Evolutionary conservation across 2,888 invertebrate genomes (phyloP).

Genomic region (Drosophila testacea): DNA sequence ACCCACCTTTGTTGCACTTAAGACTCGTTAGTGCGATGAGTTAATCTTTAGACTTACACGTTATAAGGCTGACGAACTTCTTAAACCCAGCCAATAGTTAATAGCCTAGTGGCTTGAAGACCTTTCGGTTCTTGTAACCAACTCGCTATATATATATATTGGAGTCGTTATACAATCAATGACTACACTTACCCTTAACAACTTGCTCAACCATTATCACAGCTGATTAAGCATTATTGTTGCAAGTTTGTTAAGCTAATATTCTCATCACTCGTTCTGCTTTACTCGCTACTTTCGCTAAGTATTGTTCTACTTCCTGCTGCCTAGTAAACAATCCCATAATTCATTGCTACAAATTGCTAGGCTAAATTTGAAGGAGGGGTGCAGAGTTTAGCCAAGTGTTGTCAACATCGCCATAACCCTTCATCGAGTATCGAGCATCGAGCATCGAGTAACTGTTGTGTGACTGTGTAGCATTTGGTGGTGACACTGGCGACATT

Average conservation of each 20-base stretch:
- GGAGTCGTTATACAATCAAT: background rate
- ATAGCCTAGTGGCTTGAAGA: too few species aligned
- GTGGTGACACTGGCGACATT: conserved; percentile 53
- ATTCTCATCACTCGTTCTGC: background rate
- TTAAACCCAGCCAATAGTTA: too few species aligned
- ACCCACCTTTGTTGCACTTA: too few species aligned
- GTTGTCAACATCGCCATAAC: conserved; percentile 73
- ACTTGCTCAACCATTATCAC: background rate
- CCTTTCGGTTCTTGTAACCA: background rate
- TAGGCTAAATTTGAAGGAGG: conserved; percentile 4
- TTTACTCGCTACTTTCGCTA: conserved; percentile 11
- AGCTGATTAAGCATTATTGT: background rate
- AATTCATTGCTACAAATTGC: conserved; percentile 50
- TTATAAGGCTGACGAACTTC: background rate
- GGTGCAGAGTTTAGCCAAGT: conserved; percentile 36
- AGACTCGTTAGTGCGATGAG: background rate
- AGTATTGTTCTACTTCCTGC: conserved; percentile 22
- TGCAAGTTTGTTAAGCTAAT: background rate
- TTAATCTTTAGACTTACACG: too few species aligned
- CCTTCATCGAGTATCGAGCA: conserved; percentile 59
- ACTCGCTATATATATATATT: background rate
- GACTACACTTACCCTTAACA: background rate
- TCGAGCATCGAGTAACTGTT: conserved; percentile 10
- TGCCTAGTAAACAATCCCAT: conserved; percentile 50
- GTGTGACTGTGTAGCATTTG: conserved; percentile 19